Percentiles rank a stretch among this genome's conserved stretches.
These are phyloP conservation scores for Bedellia somnulentella DNA, from an alignment of 2,888 invertebrate genomes.

Conservation along the genomic window DNA sequence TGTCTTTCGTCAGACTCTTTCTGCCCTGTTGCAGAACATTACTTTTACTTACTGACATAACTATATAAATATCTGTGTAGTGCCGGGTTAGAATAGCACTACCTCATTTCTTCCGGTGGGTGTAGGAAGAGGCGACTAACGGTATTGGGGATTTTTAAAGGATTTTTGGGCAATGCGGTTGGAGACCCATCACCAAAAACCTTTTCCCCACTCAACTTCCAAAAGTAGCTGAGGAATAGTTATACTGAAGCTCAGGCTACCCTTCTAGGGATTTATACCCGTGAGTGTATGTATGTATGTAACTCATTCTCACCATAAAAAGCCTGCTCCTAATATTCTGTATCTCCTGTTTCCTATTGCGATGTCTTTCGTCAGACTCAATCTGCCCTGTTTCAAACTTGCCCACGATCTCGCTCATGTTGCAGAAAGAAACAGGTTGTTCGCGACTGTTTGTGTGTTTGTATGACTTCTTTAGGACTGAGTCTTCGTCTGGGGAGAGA, in stretches of 20 bases:
- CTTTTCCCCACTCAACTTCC: too few relatives aligned
- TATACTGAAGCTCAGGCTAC: too few relatives aligned
- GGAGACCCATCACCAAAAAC: too few relatives aligned
- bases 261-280: too few relatives aligned
- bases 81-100: too few relatives aligned
- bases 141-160: too few relatives aligned
- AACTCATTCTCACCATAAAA: slow-evolving; percentile 77
- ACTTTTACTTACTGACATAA: slow-evolving; percentile 83
- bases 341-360: slow-evolving; percentile 86
- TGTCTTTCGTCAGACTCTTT: slow-evolving; percentile 63
- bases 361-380: slow-evolving; percentile 65
- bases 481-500: slow-evolving; percentile 52
- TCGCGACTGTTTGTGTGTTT: slow-evolving; percentile 62
- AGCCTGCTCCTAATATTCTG: slow-evolving; percentile 82
- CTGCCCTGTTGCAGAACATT: slow-evolving; percentile 75
- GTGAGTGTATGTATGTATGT: too few relatives aligned
- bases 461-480: slow-evolving; percentile 58
- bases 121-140: too few relatives aligned
- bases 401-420: slow-evolving; percentile 82
- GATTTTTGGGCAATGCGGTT: too few relatives aligned
- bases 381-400: slow-evolving; percentile 75
- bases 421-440: slow-evolving; percentile 76
- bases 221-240: too few relatives aligned
- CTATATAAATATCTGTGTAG: too few relatives aligned
- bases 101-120: too few relatives aligned